Evolutionary conservation across 2,797 vertebrate species (phyloP).

Genomic region (Craterocephalus amniculus): DNA sequence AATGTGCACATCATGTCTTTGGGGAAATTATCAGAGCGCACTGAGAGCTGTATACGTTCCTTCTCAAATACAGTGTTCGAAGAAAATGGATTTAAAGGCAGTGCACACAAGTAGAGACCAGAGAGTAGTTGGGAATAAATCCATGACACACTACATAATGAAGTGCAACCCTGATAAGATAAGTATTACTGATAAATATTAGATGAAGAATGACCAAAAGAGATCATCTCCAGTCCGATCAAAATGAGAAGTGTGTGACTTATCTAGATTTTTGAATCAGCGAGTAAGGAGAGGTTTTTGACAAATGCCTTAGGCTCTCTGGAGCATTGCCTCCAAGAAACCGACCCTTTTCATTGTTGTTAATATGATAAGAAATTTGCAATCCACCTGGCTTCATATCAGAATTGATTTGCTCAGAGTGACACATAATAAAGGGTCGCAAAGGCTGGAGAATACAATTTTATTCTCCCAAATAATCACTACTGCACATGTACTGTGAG

Average conservation of each 20-base stretch:
- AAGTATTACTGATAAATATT: slow-evolving; percentile 9
- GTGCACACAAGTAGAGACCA: neutral
- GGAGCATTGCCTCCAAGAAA: neutral
- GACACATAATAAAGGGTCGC: neutral
- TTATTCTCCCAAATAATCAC: slow-evolving; percentile 18
- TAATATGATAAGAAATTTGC: slow-evolving; percentile 10
- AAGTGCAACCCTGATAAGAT: slow-evolving; percentile 13
- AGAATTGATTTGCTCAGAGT: slow-evolving; percentile 12
- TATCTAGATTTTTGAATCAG: slow-evolving; percentile 14
- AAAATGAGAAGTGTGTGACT: neutral
- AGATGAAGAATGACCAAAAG: neutral
- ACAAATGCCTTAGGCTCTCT: slow-evolving; percentile 1
- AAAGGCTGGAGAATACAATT: slow-evolving; percentile 21
- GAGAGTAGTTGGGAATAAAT: slow-evolving; percentile 5
- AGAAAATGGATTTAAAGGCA: slow-evolving; percentile 6
- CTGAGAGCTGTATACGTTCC: neutral
- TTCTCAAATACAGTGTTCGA: neutral
- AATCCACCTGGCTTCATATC: slow-evolving; percentile 13
- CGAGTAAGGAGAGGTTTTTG: neutral
- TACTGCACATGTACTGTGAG: slow-evolving; percentile 25
- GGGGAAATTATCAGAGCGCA: slow-evolving; percentile 4
- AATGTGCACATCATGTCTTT: slow-evolving; percentile 7
- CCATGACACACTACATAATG: neutral
- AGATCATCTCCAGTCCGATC: slow-evolving; percentile 4
- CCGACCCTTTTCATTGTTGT: neutral